Base-by-base conservation (phyloP, 2,888 invertebrate species). In the Xanthorhoe spadicearia region DNA sequence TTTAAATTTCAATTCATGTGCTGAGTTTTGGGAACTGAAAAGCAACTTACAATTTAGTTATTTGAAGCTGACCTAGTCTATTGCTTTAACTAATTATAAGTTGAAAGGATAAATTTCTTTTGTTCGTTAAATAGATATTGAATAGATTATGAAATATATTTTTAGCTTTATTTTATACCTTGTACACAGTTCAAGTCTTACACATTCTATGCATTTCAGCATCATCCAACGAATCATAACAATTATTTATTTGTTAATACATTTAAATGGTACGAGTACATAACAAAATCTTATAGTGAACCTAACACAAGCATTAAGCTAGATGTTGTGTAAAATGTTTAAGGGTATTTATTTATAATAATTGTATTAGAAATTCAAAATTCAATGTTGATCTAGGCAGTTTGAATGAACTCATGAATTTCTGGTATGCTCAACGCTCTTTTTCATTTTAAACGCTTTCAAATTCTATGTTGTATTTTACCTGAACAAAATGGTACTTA, bases 1-100 rank as follows among this genome's bases (percentile, higher is more conserved):
- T 61, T 68, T 61, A 67, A 68, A 72, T 72, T 70, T 70, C 63
- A 65, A 69, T 72, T 66, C 66, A 57, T 66, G 66, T 46, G 64
- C 68, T 60, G 61, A 46, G 59, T 51, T 71, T 60, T 61, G 65
- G 55, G 54, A 61, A 63, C 46, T 23, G 58, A 49, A 56, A 49
- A 38, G 54, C 17, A 63, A 35, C 48, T 53, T 53, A 43, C 32
- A 64, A 32, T 64, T 68, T 64, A 52, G 60, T 35, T 59, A n/a
- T 53, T 66, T 58, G 46, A 54, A 13, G 23, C 15, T 17, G 19
- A 46, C 43, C 19, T 15, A 28, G 38, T 43, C 13, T 43, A 43
- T 43, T 13, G 38, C 38, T 43, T 43, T 2, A 43, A 43, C 2
- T 10, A 38, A 38, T 1, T 3, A 38, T 38, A 38, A 10, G 32